A percentile compares a stretch with the other conserved stretches of the same genome.
Conservation (phyloP, 2,113 vertebrate genomes). For the Balaeniceps rex region DNA sequence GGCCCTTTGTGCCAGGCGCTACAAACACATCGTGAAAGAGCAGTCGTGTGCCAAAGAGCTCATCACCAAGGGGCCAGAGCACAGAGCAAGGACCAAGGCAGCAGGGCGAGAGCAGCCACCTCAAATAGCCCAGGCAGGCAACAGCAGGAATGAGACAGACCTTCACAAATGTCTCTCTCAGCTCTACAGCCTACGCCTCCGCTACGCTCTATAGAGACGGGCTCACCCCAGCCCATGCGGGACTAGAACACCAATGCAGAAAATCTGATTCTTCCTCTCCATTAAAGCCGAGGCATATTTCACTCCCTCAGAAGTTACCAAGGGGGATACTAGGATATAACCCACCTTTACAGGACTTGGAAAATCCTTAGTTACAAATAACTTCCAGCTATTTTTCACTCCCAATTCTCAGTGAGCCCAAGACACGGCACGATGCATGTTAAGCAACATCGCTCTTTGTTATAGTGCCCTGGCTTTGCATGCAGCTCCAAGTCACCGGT, state of each 20-base stretch:
- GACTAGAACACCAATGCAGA: not conserved
- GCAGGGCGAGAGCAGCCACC: not conserved
- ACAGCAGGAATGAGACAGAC: not conserved
- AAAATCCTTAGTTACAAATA: not conserved
- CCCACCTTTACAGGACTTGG: not conserved
- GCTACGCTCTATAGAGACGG: not conserved
- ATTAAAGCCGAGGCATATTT: not conserved
- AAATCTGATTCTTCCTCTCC: not conserved
- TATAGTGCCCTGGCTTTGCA: rapidly evolving
- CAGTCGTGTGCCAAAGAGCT: not conserved
- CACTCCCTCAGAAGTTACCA: not conserved
- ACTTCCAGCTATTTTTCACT: not conserved
- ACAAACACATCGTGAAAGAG: not conserved
- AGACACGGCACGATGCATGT: rapidly evolving
- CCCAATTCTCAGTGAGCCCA: rapidly evolving
- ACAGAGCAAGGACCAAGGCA: not conserved
- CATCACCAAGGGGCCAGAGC: rapidly evolving
- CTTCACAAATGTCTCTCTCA: not conserved
- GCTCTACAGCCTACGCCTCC: not conserved
- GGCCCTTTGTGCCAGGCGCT: not conserved
- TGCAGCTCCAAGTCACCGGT: rapidly evolving
- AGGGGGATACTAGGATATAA: not conserved
- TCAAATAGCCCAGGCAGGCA: not conserved
- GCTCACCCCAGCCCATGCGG: rapidly evolving
- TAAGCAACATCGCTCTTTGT: rapidly evolving